Percentiles rank a stretch among this genome's conserved stretches.
Evolutionary conservation across 1,140 invertebrate species (phyloP).

Genomic region (Bradynema listronoti): DNA sequence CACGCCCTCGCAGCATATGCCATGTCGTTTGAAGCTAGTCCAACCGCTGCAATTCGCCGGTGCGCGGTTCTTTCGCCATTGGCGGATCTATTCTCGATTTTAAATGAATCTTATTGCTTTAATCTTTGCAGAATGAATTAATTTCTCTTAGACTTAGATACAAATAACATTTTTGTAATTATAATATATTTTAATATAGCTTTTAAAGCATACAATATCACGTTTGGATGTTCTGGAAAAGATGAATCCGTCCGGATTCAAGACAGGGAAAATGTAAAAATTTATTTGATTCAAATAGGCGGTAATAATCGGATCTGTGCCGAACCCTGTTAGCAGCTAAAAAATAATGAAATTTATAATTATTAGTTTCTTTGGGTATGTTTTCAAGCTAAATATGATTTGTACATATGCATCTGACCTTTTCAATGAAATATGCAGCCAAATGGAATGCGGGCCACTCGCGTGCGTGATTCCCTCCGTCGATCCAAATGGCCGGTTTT

Average conservation of each 20-base stretch:
- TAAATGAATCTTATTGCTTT: neutral
- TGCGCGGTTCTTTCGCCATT: constrained; percentile 51
- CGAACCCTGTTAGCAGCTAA: constrained; percentile 48
- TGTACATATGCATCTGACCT: constrained; percentile 14
- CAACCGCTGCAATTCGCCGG: constrained; percentile 47
- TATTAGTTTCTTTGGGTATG: neutral
- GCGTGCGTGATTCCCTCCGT: constrained; percentile 51
- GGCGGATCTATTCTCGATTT: constrained; percentile 40
- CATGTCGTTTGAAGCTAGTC: constrained; percentile 30
- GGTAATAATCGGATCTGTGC: constrained; percentile 48
- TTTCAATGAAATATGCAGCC: constrained; percentile 49
- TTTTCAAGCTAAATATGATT: neutral
- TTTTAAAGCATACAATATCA: constrained; percentile 29
- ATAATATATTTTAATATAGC: neutral
- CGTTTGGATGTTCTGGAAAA: constrained; percentile 61
- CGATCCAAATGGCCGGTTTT: constrained; percentile 50
- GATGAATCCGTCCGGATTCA: constrained; percentile 70
- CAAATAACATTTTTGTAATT: neutral
- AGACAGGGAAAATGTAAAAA: constrained; percentile 66
- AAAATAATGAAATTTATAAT: constrained; percentile 14
- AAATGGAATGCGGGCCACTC: constrained; percentile 55
- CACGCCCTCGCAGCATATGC: constrained; percentile 49
- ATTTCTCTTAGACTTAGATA: too few species aligned
- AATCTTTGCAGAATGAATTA: too few species aligned
- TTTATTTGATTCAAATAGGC: constrained; percentile 58